These are phyloP conservation scores for Gallinago stenura DNA, from an alignment of 2,797 vertebrate genomes.

Conservation along the genomic window DNA sequence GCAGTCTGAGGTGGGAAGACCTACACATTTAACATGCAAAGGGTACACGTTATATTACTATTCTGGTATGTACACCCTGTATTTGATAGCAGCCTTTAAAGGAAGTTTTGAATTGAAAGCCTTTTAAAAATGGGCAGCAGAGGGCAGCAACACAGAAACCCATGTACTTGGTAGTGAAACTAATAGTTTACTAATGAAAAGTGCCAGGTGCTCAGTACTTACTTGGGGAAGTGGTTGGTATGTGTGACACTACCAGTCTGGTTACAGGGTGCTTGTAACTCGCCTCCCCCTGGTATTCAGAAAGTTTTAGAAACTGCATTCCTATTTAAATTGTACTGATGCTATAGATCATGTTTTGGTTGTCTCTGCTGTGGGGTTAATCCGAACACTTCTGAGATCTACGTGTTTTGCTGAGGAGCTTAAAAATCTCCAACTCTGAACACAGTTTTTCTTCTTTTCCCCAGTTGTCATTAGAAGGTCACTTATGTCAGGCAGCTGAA, in stretches of 20 bases:
- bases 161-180: not conserved
- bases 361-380: not conserved
- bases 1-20: not conserved
- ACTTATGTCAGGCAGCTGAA: not conserved
- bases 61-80: not conserved
- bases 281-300: not conserved
- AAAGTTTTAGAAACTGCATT: not conserved
- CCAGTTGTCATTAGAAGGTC: not conserved
- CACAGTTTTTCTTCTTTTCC: not conserved
- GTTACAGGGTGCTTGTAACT: not conserved
- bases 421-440: not conserved
- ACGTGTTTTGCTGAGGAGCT: not conserved
- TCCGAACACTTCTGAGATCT: not conserved
- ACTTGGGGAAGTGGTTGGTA: accelerated
- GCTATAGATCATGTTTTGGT: not conserved
- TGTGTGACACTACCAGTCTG: not conserved
- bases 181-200: not conserved
- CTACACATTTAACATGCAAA: not conserved
- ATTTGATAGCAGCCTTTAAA: not conserved
- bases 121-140: not conserved
- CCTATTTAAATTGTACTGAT: accelerated
- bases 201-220: not conserved
- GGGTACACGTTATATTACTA: not conserved
- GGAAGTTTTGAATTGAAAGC: not conserved
- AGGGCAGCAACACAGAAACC: constrained; percentile 10